A percentile compares a stretch with the other conserved stretches of the same genome.
Evolutionary conservation across 1,140 invertebrate species (phyloP).

Genomic region (Phthorimaea operculella): DNA sequence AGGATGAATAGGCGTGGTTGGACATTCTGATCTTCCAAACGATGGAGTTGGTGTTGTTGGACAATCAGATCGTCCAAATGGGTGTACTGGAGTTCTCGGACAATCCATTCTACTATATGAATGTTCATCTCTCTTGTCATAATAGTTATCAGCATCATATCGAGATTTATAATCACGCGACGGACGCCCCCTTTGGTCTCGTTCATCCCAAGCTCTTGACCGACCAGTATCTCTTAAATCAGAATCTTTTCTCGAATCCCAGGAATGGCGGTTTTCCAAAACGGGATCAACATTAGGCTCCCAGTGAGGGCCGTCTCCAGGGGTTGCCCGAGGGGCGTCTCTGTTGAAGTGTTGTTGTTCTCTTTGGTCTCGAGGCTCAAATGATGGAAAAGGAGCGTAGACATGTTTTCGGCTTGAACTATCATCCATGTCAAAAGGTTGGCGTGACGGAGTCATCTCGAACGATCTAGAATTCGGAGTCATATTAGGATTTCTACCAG

Average conservation of each 20-base stretch:
- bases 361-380: conserved; percentile 23
- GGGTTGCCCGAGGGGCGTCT: conserved; percentile 1
- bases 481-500: conserved; percentile 20
- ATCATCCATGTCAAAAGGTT: conserved; percentile 36
- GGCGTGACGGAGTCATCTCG: conserved; percentile 37
- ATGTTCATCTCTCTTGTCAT: conserved; percentile 15
- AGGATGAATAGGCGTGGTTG: conserved; percentile 12
- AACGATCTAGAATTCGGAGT: conserved; percentile 24
- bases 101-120: conserved; percentile 8
- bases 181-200: conserved; percentile 10
- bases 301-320: neutral
- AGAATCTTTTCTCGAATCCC: neutral
- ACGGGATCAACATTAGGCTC: neutral
- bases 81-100: conserved; percentile 1
- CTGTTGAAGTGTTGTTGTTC: conserved; percentile 10
- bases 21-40: conserved; percentile 9
- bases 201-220: neutral
- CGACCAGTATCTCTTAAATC: neutral
- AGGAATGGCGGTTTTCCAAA: neutral
- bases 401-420: conserved; percentile 34
- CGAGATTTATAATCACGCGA: conserved; percentile 2
- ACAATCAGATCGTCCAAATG: conserved; percentile 14
- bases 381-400: conserved; percentile 35
- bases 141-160: conserved; percentile 17
- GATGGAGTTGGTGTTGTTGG: conserved; percentile 11